Evolutionary conservation across 2,888 invertebrate species (phyloP).

Genomic region (Leptinotarsa juncta): DNA sequence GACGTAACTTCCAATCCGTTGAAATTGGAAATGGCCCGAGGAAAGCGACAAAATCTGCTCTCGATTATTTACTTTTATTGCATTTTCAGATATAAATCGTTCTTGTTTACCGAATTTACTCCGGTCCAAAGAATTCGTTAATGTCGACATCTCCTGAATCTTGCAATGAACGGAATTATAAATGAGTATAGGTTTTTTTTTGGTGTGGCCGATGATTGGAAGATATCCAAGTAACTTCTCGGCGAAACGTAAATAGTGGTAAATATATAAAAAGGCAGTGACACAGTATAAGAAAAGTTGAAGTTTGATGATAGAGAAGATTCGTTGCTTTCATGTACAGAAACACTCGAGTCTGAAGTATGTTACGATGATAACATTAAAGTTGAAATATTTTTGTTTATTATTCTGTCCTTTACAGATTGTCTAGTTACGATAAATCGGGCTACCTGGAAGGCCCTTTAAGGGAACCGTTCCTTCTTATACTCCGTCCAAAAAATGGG

Average conservation of each 20-base stretch:
- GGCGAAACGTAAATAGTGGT: neutral
- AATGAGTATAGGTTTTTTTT: conserved; percentile 6
- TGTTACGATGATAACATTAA: too few relatives aligned
- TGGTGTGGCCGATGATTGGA: conserved; percentile 6
- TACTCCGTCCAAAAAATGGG: too few relatives aligned
- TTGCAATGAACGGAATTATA: conserved; percentile 3
- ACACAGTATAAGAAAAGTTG: too few relatives aligned
- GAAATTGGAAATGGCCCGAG: conserved; percentile 47
- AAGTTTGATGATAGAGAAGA: too few relatives aligned
- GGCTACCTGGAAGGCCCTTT: too few relatives aligned
- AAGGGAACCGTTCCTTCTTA: too few relatives aligned
- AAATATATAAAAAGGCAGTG: neutral
- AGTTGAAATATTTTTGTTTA: too few relatives aligned
- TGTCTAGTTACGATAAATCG: too few relatives aligned
- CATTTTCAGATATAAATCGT: conserved; percentile 43
- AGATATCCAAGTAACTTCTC: neutral
- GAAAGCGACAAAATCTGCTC: conserved; percentile 50
- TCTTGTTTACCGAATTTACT: conserved; percentile 42
- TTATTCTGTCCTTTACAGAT: too few relatives aligned
- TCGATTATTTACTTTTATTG: conserved; percentile 53
- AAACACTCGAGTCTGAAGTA: too few relatives aligned
- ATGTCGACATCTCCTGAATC: conserved; percentile 21
- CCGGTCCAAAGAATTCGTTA: conserved; percentile 34
- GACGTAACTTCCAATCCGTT: conserved; percentile 48
- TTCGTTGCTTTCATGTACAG: too few relatives aligned